Base-by-base conservation (phyloP, 2,797 vertebrate genomes). In the Helicolenus hilgendorfi region DNA sequence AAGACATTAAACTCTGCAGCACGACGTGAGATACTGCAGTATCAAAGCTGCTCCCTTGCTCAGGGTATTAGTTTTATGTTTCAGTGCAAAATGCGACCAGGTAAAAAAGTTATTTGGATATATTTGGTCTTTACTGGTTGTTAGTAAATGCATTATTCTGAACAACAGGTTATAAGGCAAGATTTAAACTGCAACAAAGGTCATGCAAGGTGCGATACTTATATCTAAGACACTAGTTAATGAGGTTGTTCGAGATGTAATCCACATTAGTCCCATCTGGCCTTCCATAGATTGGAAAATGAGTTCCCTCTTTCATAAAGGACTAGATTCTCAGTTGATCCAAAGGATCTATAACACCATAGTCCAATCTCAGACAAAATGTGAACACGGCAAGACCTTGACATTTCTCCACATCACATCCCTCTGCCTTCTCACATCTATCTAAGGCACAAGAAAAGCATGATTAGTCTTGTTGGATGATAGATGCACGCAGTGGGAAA, bases 401-500 rank as follows among this genome's bases (percentile, higher is more conserved):
- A 95, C 95, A 96, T 96, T 96, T 96, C 88, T 92, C 84, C 56
- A 84, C 77, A 86, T 88, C 87, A 87, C 86, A 93, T 88, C 78
- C 84, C 84, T 82, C 84, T 89, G 85, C 90, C 88, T 88, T 84
- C 90, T 95, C 89, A 77, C 85, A 93, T 96, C 92, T 89, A 88
- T 92, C 80, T 81, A 73, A 91, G 72, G 89, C 90, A 92, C 84
- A 88, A 85, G 86, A 83, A 92, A 94, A 89, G 91, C 94, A 89
- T 95, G 94, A 96, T 95, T 94, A 94, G 90, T 89, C 82, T 87
- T 91, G 87, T 91, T 88, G 91, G 94, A 93, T 96, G 96, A 96
- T 95, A 95, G 87, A 97, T 94, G 92, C 93, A 89, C 60, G 63
- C 76, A 74, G 77, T 88, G 86, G 77, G 86, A 97, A 97, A 97